Conservation (phyloP, 2,888 invertebrate species). For the Drosophila fungiperda region DNA sequence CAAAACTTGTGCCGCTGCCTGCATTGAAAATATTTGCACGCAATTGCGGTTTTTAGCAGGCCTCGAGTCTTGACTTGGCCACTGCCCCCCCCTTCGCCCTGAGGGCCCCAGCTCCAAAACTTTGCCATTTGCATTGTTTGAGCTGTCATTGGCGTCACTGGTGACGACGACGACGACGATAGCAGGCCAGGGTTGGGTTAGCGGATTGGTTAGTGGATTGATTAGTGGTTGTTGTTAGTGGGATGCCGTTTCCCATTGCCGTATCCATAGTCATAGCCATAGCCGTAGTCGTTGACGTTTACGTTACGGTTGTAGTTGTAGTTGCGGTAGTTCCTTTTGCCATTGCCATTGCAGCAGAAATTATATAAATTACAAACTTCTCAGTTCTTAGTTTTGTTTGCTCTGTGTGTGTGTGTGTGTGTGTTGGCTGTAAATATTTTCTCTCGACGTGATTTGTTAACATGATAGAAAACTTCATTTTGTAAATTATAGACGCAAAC, state of each 20-base stretch:
- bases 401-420: constrained; percentile 17
- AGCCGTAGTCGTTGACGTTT: constrained; percentile 21
- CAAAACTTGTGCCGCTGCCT: constrained; percentile 48
- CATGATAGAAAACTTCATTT: constrained; percentile 79
- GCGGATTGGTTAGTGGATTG: constrained; percentile 45
- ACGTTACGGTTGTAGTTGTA: not conserved
- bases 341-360: constrained; percentile 62
- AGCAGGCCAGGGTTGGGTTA: constrained; percentile 25
- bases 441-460: constrained; percentile 78
- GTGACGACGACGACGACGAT: constrained; percentile 11
- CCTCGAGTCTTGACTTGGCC: constrained; percentile 52
- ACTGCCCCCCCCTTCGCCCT: not conserved
- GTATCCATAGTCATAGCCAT: constrained; percentile 2
- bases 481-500: constrained; percentile 65
- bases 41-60: constrained; percentile 76
- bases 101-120: constrained; percentile 28
- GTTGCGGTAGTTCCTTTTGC: constrained; percentile 14
- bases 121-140: constrained; percentile 75
- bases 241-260: constrained; percentile 9
- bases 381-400: constrained; percentile 53
- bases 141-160: constrained; percentile 66
- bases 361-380: constrained; percentile 80
- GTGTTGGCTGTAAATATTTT: constrained; percentile 46
- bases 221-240: constrained; percentile 49
- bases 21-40: constrained; percentile 81